phyloP scores from a whole-genome alignment of 2,888 invertebrate genomes.

The Drosophila diplacantha region DNA sequence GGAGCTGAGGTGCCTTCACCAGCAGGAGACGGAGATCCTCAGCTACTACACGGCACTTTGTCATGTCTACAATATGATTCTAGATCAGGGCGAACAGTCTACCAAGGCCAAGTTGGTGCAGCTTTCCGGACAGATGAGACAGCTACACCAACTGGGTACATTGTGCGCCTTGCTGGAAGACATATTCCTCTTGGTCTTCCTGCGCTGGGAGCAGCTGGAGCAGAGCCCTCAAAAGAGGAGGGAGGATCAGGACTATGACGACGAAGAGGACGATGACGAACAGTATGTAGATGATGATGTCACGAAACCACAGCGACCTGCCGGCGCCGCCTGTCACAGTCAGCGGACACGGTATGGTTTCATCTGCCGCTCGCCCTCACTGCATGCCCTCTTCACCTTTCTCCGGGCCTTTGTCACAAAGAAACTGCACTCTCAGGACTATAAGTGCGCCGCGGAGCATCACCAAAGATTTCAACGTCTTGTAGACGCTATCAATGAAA shows the following conservation, averaged over 20 bases:
- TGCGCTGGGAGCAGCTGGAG: constrained; percentile 75
- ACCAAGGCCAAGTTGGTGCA: constrained; percentile 57
- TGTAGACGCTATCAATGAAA: constrained; percentile 72
- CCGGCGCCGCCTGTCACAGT: constrained; percentile 1
- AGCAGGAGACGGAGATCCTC: constrained; percentile 70
- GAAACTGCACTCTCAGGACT: constrained; percentile 74
- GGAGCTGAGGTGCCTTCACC: constrained; percentile 51
- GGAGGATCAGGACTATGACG: constrained; percentile 39
- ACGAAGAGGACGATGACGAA: constrained; percentile 49
- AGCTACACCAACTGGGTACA: constrained; percentile 66
- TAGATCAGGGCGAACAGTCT: constrained; percentile 48
- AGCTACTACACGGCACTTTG: constrained; percentile 71
- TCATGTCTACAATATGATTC: constrained; percentile 68
- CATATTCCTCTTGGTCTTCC: constrained; percentile 72
- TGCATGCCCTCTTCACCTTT: constrained; percentile 68
- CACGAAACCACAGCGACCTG: constrained; percentile 33
- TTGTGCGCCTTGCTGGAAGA: constrained; percentile 73
- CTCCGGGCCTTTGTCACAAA: constrained; percentile 73
- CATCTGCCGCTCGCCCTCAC: constrained; percentile 64
- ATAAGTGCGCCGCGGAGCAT: constrained; percentile 64
- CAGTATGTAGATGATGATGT: constrained; percentile 60
- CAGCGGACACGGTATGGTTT: constrained; percentile 64
- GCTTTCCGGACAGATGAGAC: constrained; percentile 68
- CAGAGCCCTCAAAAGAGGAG: constrained; percentile 17
- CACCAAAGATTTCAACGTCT: constrained; percentile 70